Conservation (phyloP, 2,797 vertebrate genomes). For the Erethizon dorsatum region DNA sequence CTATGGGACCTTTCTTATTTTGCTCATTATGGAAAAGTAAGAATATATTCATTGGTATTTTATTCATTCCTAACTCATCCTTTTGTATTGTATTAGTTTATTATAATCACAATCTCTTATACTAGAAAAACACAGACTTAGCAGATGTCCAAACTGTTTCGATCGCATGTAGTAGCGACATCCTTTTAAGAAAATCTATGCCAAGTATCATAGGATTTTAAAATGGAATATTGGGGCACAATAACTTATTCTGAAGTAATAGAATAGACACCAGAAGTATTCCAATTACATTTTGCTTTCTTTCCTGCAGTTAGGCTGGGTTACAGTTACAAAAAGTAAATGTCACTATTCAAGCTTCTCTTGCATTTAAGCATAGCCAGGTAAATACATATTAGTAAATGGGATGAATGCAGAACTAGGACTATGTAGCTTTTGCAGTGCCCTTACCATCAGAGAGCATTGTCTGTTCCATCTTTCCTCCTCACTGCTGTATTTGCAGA, state of each 20-base stretch:
- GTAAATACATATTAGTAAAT: background rate
- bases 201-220: background rate
- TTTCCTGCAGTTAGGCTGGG: background rate
- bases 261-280: background rate
- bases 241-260: background rate
- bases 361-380: background rate
- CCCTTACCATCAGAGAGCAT: background rate
- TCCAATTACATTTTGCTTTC: background rate
- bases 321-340: background rate
- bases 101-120: background rate
- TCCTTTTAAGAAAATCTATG: background rate
- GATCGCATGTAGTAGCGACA: background rate
- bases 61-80: background rate
- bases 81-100: background rate
- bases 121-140: background rate
- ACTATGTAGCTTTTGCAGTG: background rate
- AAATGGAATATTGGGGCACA: background rate
- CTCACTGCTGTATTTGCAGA: background rate
- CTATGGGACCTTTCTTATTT: background rate
- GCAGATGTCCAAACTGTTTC: background rate
- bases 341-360: background rate
- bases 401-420: background rate
- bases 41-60: background rate
- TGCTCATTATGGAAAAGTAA: background rate
- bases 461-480: background rate